Evolutionary conservation across 2,888 invertebrate genomes (phyloP), one percentile per base, ranked within the genome.

Genomic region (Lobophora halterata): DNA sequence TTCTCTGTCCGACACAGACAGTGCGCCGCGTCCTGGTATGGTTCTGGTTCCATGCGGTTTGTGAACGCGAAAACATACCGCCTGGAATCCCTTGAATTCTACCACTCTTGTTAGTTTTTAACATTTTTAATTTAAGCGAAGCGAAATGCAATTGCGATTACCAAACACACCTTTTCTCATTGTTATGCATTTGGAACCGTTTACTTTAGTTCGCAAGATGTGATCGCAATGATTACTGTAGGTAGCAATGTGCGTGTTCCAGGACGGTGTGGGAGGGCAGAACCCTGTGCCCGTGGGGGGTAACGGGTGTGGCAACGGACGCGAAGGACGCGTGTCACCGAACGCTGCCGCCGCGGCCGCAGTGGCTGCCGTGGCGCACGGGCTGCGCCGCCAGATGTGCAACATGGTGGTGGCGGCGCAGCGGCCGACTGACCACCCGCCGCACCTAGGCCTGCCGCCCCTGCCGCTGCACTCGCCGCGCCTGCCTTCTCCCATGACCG

Each of bases 301-400:
- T 43, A 88, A 88, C 53, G 75, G 79, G 1, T 88, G 89, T 61
- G 87, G 88, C 49, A 90, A 90, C 71, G 90, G 90, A 8, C 81
- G 89, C 52, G 88, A 88, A 24, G 88, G 88, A 6, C 83, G 82
- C 43, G 81, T 87, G 71, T 89, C 88, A 34, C 89, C 79, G 59
- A 90, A 88, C 70, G 92, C 93, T 5, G 94, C 95, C 8, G 92
- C 93, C 24, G 94, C 95, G 30, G 95, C 95, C 17, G 95, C 95
- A 18, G 95, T 95, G 20, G 95, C 95, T 5, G 94, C 94, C 8
- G 95, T 95, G 35, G 95, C 95, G 7, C 95, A 95, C 81, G 94
- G 94, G 23, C 87, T 95, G 39, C 90, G 95, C 30, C 95, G 95
- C 55, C 95, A 95, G 79, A 95, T 95, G 94, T 93, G 93, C 89